phyloP scores from a whole-genome alignment of 2,113 vertebrate species.

The Mustela lutreola region DNA sequence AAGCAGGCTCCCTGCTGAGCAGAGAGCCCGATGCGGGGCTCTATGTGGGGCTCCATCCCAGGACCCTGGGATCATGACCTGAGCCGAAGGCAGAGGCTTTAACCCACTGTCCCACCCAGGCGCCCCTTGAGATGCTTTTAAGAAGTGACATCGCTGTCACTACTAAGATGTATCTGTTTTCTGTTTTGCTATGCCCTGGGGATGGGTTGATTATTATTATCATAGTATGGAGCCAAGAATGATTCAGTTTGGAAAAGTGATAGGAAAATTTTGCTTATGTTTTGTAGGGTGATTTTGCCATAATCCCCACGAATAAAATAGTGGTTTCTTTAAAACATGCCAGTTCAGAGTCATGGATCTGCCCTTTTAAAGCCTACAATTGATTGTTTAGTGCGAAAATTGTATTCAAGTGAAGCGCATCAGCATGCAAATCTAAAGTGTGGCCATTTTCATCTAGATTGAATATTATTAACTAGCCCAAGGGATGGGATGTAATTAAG shows the following conservation, averaged over 20 bases:
- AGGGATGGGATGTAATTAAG: slow-evolving; percentile 69
- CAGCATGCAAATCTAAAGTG: slow-evolving; percentile 71
- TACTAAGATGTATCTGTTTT: background rate
- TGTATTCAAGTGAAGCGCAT: slow-evolving; percentile 61
- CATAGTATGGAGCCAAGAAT: slow-evolving; percentile 45
- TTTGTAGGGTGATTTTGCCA: slow-evolving; percentile 54
- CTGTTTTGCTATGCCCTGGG: slow-evolving; percentile 43
- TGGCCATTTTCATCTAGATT: slow-evolving; percentile 65
- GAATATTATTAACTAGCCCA: slow-evolving; percentile 77
- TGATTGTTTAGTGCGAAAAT: slow-evolving; percentile 71
- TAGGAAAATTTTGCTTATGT: slow-evolving; percentile 45
- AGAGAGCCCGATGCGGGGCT: too few relatives aligned
- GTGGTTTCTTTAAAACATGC: slow-evolving; percentile 53
- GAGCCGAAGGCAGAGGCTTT: too few relatives aligned
- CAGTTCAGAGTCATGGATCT: slow-evolving; percentile 32
- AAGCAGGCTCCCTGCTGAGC: too few relatives aligned
- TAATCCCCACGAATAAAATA: slow-evolving; percentile 42
- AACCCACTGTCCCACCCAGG: too few relatives aligned
- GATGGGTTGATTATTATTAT: slow-evolving; percentile 45
- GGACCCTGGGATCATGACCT: too few relatives aligned
- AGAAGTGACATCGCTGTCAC: background rate
- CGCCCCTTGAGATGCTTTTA: background rate
- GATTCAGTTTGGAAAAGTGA: slow-evolving; percentile 63
- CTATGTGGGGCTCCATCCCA: too few relatives aligned
- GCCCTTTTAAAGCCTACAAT: slow-evolving; percentile 49